Percentiles rank a stretch among this genome's conserved stretches.
phyloP scores from a whole-genome alignment of 1,140 invertebrate genomes.

The Ceratitis capitata region DNA sequence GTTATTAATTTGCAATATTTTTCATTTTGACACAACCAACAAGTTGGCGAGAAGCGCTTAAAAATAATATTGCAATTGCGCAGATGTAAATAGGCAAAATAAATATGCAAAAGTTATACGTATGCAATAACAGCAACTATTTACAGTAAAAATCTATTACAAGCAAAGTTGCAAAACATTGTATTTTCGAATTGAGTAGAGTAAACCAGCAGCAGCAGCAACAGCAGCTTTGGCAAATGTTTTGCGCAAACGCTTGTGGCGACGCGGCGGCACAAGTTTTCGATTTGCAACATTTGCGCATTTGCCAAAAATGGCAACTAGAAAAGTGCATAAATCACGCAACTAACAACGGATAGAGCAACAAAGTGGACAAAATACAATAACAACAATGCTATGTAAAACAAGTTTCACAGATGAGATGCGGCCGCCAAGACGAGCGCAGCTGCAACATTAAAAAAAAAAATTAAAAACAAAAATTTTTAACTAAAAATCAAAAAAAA shows the following conservation, averaged over 20 bases:
- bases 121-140: not conserved
- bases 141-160: not conserved
- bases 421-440: not conserved
- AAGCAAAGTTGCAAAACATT: not conserved
- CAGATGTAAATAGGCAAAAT: not conserved
- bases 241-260: slow-evolving; percentile 25
- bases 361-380: not conserved
- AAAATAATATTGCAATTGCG: slow-evolving; percentile 33
- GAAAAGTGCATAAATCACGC: slow-evolving; percentile 35
- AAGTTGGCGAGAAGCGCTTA: slow-evolving; percentile 8
- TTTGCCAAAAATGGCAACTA: slow-evolving; percentile 34
- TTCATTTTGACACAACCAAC: slow-evolving; percentile 13
- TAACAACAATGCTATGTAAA: not conserved
- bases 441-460: not conserved
- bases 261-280: not conserved
- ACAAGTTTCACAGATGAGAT: slow-evolving; percentile 14
- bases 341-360: not conserved
- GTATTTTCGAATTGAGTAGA: not conserved
- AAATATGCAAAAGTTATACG: too few relatives aligned
- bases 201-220: not conserved
- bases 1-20: slow-evolving; percentile 9
- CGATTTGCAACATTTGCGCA: slow-evolving; percentile 19
- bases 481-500: not conserved
- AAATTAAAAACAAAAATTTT: not conserved
- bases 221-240: too few relatives aligned